Conservation (phyloP, 30 jellyfish, hydroid and myxozoan species). For the Pseudorhiza aurosa region DNA sequence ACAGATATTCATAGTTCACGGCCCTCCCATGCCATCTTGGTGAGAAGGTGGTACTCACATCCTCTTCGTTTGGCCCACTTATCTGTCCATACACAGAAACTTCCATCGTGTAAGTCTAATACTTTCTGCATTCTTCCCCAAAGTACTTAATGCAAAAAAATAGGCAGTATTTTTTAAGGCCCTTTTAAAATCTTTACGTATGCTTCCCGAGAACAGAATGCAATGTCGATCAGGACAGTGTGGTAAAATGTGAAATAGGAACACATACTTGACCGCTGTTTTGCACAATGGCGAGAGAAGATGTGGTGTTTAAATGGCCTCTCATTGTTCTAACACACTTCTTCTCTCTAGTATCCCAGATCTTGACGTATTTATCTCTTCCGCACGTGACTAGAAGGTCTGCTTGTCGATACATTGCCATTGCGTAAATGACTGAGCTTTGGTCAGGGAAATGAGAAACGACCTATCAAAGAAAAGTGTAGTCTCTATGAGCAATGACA, state of each 20-base stretch:
- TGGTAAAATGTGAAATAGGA: not conserved
- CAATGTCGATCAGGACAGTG: too few relatives aligned
- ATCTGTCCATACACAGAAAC: too few relatives aligned
- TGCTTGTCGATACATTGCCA: slow-evolving; percentile 81
- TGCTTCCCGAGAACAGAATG: too few relatives aligned
- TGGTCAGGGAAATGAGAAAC: slow-evolving; percentile 85
- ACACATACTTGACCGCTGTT: slow-evolving; percentile 79
- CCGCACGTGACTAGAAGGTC: slow-evolving; percentile 87
- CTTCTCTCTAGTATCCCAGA: slow-evolving; percentile 86
- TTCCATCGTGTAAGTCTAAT: too few relatives aligned
- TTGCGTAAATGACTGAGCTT: slow-evolving; percentile 83
- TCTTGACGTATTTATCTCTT: slow-evolving; percentile 85
- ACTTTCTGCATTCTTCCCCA: not conserved
- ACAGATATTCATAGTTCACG: too few relatives aligned
- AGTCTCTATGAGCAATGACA: too few relatives aligned
- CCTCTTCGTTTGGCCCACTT: too few relatives aligned
- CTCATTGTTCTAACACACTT: slow-evolving; percentile 84
- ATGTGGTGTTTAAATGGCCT: slow-evolving; percentile 94
- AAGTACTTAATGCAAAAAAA: too few relatives aligned
- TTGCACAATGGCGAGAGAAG: slow-evolving; percentile 79
- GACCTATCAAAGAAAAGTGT: slow-evolving; percentile 65
- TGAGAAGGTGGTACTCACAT: too few relatives aligned
- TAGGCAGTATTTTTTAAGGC: too few relatives aligned
- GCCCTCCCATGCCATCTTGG: too few relatives aligned
- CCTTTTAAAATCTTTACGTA: too few relatives aligned